phyloP scores from a whole-genome alignment of 2,113 vertebrate genomes.

The Riparia riparia region DNA sequence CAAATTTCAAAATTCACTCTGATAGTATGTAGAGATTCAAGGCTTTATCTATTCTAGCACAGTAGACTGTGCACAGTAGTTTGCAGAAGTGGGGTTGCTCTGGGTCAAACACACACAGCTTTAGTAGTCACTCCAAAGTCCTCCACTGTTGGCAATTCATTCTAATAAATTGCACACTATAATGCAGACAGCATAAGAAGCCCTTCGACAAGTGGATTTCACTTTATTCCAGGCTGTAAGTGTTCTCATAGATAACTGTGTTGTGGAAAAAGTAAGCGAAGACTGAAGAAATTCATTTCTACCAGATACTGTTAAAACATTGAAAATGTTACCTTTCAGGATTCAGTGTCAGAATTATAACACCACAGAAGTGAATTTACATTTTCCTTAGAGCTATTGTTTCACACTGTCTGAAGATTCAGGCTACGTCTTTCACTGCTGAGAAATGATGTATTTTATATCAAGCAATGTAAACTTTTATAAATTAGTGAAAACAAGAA shows the following conservation, averaged over 20 bases:
- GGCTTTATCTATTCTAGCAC: neutral
- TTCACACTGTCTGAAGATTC: constrained; percentile 61
- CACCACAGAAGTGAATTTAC: constrained; percentile 65
- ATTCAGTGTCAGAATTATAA: constrained; percentile 48
- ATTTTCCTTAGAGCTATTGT: constrained; percentile 72
- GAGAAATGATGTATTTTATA: constrained; percentile 52
- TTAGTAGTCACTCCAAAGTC: neutral
- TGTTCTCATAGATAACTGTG: neutral
- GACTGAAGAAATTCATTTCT: neutral
- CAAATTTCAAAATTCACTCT: neutral
- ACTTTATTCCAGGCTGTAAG: neutral
- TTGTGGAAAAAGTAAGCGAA: neutral
- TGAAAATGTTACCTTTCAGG: constrained; percentile 54
- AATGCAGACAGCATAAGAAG: neutral
- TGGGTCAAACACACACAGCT: neutral
- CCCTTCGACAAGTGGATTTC: neutral
- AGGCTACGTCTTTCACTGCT: constrained; percentile 49
- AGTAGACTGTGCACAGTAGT: neutral
- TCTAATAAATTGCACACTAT: neutral
- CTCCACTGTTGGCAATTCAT: neutral
- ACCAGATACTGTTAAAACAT: constrained; percentile 17
- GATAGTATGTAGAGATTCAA: neutral
- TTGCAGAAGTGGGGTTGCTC: neutral
- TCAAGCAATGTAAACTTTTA: constrained; percentile 52
- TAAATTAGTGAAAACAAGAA: constrained; percentile 57